phyloP scores from a whole-genome alignment of 2,113 vertebrate species.

The Embiotoca jacksoni region DNA sequence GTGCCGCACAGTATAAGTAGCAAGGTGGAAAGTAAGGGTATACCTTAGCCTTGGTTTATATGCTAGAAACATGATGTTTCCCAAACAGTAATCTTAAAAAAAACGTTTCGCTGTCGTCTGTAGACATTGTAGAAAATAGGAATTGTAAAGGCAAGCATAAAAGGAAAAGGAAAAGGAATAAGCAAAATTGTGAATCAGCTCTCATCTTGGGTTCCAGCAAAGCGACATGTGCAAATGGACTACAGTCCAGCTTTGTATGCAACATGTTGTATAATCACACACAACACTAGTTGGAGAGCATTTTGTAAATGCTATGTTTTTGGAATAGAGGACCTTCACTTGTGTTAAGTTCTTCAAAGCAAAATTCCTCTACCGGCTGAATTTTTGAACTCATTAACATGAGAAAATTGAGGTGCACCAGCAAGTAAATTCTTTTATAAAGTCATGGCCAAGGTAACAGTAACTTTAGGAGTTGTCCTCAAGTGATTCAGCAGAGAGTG shows the following conservation, averaged over 20 bases:
- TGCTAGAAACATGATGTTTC: too few relatives aligned
- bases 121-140: too few relatives aligned
- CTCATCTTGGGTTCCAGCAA: background rate
- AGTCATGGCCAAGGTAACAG: constrained; percentile 41
- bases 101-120: too few relatives aligned
- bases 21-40: too few relatives aligned
- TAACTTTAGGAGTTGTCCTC: constrained; percentile 28
- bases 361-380: constrained; percentile 44
- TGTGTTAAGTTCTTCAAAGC: background rate
- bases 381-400: constrained; percentile 22
- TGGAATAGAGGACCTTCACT: constrained; percentile 6
- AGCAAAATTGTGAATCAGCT: too few relatives aligned
- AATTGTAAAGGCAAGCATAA: too few relatives aligned
- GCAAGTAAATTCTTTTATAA: constrained; percentile 4
- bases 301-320: constrained; percentile 7
- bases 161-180: too few relatives aligned
- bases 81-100: too few relatives aligned
- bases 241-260: background rate
- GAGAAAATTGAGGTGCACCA: constrained; percentile 5
- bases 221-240: background rate
- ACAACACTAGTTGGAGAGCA: background rate
- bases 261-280: background rate
- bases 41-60: too few relatives aligned
- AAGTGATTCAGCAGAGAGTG: constrained; percentile 20
- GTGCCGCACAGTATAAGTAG: too few relatives aligned